Evolutionary conservation across 1,140 invertebrate genomes (phyloP), one percentile per base, ranked within the genome.

Genomic region (Calliopsis andreniformis): DNA sequence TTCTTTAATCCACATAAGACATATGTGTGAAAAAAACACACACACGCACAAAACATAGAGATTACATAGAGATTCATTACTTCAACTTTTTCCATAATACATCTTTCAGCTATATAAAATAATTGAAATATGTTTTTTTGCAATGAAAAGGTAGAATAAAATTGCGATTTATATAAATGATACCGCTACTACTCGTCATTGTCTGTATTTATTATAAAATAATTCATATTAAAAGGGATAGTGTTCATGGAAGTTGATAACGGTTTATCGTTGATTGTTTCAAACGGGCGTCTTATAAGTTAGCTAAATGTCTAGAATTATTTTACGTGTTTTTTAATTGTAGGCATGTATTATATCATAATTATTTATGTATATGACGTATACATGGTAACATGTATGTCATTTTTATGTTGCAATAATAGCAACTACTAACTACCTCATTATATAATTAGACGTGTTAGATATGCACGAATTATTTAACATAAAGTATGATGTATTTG

Each of bases 11-110:
- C 12, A 39, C 56, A 42, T 79, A 75, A 43, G 20, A 20, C 70
- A 70, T 20, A 79, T 71, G 35, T 83, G 49, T 76, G 78, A 68
- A 76, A 59, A 49, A 42, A 18, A 83, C 76, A 62, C 79, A 82
- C 76, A 83, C 76, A 83, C 68, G 69, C 80, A 81, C 80, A 82
- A 81, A 81, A 77, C 14, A n/a, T 20, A 68, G n/a, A 23, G 32
- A 23, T 55, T 75, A 67, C 8, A 8, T 58, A n/a, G n/a, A n/a
- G n/a, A 4, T 25, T 28, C 49, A 14, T 32, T 56, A 45, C 18
- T 20, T 12, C 14, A 30, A 28, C 43, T 23, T 47, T 43, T 55
- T 53, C 5, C n/a, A n/a, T n/a, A 28, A 28, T 18, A 70, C 18
- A 28, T 16, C 51, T 45, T 43, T 32, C 1, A 16, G 45, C 55